A percentile compares a stretch with the other conserved stretches of the same genome.
Evolutionary conservation across 2,888 invertebrate genomes (phyloP).

Genomic region (Abrostola triplasia): DNA sequence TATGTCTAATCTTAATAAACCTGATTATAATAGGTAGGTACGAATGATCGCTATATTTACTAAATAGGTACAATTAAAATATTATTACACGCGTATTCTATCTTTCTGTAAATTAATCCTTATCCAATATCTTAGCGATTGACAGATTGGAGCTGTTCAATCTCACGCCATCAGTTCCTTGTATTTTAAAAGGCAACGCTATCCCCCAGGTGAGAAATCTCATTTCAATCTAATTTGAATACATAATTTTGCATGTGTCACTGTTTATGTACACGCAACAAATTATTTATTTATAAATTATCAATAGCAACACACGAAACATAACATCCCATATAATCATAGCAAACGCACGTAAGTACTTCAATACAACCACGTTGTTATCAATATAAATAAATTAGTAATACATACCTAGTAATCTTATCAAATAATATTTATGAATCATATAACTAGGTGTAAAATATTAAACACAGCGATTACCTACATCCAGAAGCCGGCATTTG

Average conservation of each 20-base stretch:
- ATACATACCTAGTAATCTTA: slow-evolving; percentile 37
- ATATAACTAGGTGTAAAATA: slow-evolving; percentile 20
- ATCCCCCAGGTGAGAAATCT: too few relatives aligned
- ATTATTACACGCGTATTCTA: too few relatives aligned
- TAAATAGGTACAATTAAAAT: too few relatives aligned
- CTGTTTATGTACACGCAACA: not conserved
- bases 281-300: not conserved
- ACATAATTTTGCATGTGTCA: not conserved
- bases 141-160: too few relatives aligned
- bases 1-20: too few relatives aligned
- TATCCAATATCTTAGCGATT: too few relatives aligned
- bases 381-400: slow-evolving; percentile 5
- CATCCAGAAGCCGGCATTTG: not conserved
- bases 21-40: too few relatives aligned
- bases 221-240: too few relatives aligned
- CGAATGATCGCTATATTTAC: too few relatives aligned
- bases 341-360: not conserved
- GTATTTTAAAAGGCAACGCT: too few relatives aligned
- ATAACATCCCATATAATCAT: not conserved
- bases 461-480: not conserved
- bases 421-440: slow-evolving; percentile 35
- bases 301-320: not conserved
- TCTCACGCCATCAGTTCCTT: too few relatives aligned
- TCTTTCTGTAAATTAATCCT: too few relatives aligned
- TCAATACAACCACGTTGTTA: slow-evolving; percentile 1